Percentiles rank a stretch among this genome's conserved stretches.
Conservation (phyloP, 2,888 invertebrate species). For the Acronicta aceris region DNA sequence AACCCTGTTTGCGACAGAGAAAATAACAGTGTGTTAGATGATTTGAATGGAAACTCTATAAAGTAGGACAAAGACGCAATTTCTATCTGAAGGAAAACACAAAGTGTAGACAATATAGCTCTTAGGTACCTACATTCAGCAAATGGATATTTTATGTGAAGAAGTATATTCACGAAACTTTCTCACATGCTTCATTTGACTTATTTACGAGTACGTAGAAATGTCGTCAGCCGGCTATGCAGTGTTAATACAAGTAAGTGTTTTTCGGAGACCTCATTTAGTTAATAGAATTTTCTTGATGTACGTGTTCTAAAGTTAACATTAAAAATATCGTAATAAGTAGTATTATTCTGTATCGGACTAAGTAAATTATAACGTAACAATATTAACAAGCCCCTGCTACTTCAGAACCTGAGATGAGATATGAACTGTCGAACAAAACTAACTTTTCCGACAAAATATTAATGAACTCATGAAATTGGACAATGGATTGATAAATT, state of each 20-base stretch:
- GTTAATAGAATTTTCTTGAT: background rate
- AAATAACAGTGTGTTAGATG: slow-evolving; percentile 38
- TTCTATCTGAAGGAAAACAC: slow-evolving; percentile 23
- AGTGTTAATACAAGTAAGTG: background rate
- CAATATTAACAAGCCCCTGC: too few relatives aligned
- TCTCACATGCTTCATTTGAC: slow-evolving; percentile 22
- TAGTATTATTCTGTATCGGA: background rate
- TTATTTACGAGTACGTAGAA: slow-evolving; percentile 2
- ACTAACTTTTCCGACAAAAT: too few relatives aligned
- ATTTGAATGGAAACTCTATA: slow-evolving; percentile 39
- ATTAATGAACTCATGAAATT: slow-evolving; percentile 1
- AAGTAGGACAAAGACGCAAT: slow-evolving; percentile 41
- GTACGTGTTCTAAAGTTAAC: background rate
- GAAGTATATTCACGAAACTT: slow-evolving; percentile 22
- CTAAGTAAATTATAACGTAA: too few relatives aligned
- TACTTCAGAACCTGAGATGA: background rate
- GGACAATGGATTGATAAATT: too few relatives aligned
- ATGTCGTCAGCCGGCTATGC: slow-evolving; percentile 1
- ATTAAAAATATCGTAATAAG: background rate
- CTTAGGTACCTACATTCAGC: slow-evolving; percentile 10
- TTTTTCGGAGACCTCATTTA: slow-evolving; percentile 1
- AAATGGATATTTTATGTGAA: slow-evolving; percentile 27
- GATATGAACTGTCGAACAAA: background rate
- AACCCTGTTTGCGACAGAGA: slow-evolving; percentile 9
- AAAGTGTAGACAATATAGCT: slow-evolving; percentile 25